Evolutionary conservation across 2,113 vertebrate genomes (phyloP).

Genomic region (Paralichthys olivaceus): DNA sequence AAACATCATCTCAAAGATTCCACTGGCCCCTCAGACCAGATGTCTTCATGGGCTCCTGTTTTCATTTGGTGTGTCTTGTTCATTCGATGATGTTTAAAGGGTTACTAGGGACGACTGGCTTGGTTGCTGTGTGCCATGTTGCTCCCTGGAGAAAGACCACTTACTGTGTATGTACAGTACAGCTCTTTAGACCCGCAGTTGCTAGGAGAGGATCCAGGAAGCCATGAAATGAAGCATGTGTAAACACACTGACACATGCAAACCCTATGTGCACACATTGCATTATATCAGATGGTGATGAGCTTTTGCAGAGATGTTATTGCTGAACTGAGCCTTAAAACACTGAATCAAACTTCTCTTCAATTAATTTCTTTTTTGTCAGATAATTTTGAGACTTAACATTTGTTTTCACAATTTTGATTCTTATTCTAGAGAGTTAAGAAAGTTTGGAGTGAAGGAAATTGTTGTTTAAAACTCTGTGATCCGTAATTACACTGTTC

Average conservation of each 20-base stretch:
- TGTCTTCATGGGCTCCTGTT: constrained; percentile 55
- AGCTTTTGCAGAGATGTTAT: constrained; percentile 36
- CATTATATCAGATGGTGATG: constrained; percentile 39
- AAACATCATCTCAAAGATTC: constrained; percentile 48
- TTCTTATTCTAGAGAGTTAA: not conserved
- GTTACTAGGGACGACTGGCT: constrained; percentile 76
- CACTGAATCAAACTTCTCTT: not conserved
- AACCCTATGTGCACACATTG: constrained; percentile 49
- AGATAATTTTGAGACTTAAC: too few species aligned
- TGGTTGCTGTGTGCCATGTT: constrained; percentile 61
- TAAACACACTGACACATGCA: constrained; percentile 67
- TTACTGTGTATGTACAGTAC: constrained; percentile 63
- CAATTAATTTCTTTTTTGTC: not conserved
- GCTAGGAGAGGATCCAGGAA: constrained; percentile 74
- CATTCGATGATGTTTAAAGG: constrained; percentile 48
- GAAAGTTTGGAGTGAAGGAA: constrained; percentile 24
- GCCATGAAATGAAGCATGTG: constrained; percentile 42
- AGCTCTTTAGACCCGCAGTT: constrained; percentile 69
- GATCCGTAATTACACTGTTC: too few species aligned
- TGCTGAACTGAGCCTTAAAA: constrained; percentile 8
- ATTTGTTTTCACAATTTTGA: too few species aligned
- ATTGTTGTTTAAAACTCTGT: constrained; percentile 9
- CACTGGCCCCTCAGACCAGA: constrained; percentile 19
- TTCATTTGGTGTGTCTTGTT: constrained; percentile 40
- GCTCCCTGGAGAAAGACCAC: constrained; percentile 62